Evolutionary conservation across 2,113 vertebrate genomes (phyloP).

Genomic region (Polypterus senegalus): DNA sequence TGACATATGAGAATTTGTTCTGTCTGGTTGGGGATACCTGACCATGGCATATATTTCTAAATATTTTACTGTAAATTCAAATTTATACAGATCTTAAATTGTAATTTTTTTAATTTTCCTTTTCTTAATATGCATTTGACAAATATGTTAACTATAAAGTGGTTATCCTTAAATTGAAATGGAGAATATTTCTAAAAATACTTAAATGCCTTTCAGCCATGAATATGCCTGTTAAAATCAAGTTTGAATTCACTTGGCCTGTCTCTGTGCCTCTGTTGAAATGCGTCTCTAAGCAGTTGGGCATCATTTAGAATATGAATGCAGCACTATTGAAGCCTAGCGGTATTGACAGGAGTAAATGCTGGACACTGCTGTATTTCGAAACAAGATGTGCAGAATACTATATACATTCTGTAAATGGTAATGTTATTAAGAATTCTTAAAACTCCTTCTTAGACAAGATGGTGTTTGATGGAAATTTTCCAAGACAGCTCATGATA

Average conservation of each 20-base stretch:
- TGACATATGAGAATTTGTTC: too few relatives aligned
- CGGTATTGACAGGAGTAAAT: conserved; percentile 43
- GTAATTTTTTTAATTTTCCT: too few relatives aligned
- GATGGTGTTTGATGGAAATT: conserved; percentile 55
- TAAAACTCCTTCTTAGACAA: conserved; percentile 58
- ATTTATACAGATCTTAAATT: too few relatives aligned
- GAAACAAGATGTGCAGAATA: conserved; percentile 37
- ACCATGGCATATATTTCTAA: too few relatives aligned
- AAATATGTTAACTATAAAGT: too few relatives aligned
- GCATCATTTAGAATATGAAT: conserved; percentile 37
- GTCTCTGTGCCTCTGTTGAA: conserved; percentile 48
- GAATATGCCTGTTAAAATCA: conserved; percentile 63
- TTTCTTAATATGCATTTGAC: too few relatives aligned
- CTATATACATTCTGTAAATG: conserved; percentile 1
- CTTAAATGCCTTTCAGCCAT: conserved; percentile 39
- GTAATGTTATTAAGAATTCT: conserved; percentile 32
- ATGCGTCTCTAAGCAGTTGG: conserved; percentile 46
- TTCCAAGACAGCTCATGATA: conserved; percentile 52
- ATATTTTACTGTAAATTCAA: too few relatives aligned
- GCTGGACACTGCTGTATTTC: conserved; percentile 15
- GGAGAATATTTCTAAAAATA: conserved; percentile 56
- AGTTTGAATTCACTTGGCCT: conserved; percentile 56
- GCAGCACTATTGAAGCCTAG: conserved; percentile 39
- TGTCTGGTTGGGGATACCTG: too few relatives aligned
- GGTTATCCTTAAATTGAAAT: conserved; percentile 47